Percentiles rank a stretch among this genome's conserved stretches.
Evolutionary conservation across 2,113 vertebrate species (phyloP).

Genomic region (Antidorcas marsupialis): DNA sequence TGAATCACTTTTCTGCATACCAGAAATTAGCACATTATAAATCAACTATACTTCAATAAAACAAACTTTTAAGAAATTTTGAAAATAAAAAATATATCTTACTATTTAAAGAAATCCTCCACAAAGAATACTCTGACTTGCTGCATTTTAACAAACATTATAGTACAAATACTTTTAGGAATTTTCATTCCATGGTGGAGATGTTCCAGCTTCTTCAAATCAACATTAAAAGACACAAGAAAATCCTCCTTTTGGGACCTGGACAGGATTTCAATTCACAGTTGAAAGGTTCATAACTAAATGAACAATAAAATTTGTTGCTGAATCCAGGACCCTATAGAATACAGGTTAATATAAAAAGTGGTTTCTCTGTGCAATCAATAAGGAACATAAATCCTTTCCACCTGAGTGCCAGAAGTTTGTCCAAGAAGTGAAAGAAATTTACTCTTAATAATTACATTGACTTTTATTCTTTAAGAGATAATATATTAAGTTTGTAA

Average conservation of each 20-base stretch:
- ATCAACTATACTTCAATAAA: background rate
- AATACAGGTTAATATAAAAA: background rate
- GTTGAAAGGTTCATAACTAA: background rate
- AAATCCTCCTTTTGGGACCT: background rate
- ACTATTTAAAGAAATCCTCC: background rate
- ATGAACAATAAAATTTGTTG: background rate
- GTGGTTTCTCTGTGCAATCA: background rate
- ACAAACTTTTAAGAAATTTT: background rate
- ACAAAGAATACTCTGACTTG: background rate
- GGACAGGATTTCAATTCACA: background rate
- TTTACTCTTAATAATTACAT: conserved; percentile 7
- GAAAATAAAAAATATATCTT: background rate
- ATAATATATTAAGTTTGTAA: background rate
- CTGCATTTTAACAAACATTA: background rate
- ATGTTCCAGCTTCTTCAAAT: background rate
- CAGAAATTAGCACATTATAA: background rate
- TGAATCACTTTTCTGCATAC: background rate
- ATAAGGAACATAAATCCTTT: background rate
- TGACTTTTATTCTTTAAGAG: background rate
- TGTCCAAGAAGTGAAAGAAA: conserved; percentile 1
- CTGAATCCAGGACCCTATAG: background rate
- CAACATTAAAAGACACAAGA: background rate
- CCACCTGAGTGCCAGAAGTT: background rate
- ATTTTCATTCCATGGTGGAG: background rate
- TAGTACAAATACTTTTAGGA: background rate